Base-by-base conservation (phyloP, 2,113 vertebrate genomes). In the Ictidomys tridecemlineatus region DNA sequence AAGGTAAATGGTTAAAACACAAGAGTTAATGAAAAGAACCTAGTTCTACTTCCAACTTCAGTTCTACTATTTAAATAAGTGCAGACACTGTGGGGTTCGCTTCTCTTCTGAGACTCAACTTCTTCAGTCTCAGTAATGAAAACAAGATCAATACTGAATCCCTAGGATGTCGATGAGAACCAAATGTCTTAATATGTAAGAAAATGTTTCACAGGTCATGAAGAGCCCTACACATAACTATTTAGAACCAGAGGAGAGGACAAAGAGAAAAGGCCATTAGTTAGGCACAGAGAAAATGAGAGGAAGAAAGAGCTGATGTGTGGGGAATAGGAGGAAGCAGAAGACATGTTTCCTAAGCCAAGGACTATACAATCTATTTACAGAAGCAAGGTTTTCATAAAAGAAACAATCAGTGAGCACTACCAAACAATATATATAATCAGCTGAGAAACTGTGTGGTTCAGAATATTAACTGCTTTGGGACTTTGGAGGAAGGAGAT, bases 401-500 rank as follows among this genome's bases (percentile, higher is more conserved):
- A 92, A 93, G 85, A 74, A 93, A 82, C 34, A 94, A 86, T 96
- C 83, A 94, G 73, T 58, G 67, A 85, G 65, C 10, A 91, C 26
- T 65, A 91, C 17, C 37, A 95, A 87, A 93, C 78, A 89, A 89
- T 89, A 83, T 45, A 83, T 20, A 85, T 69, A 90, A 89, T 89
- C 85, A 94, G 63, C 74, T 56, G 61, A 94, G 86, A 91, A 88
- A 48, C 14, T 32, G 18, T 32, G 5, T 61, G 24, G 80, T 72
- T 39, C 12, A 69, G 91, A 95, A 94, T 97, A 85, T 22, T 91
- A 98, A 88, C 51, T 61, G 26, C 67, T 85, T 39, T 73, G 78
- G 67, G 72, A 82, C n/a, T 89, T 96, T 16, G 37, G 53, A 93
- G 61, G 79, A 78, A 39, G 58, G 18, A 86, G 18, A 32, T 9